Evolutionary conservation across 2,113 vertebrate genomes (phyloP).

Genomic region (Sus scrofa): T2T-Sscrofa CM000812.6:181117001-181117500

Average conservation of each 20-base stretch:
- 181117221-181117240: background rate
- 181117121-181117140: background rate
- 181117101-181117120: background rate
- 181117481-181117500: background rate
- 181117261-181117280: background rate
- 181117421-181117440: background rate
- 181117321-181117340: constrained; percentile 15
- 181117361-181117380: constrained; percentile 39
- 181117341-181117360: constrained; percentile 32
- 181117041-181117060: background rate
- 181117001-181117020: too few species aligned
- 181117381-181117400: constrained; percentile 21
- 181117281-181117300: background rate
- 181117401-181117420: constrained; percentile 37
- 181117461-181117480: background rate
- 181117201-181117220: constrained; percentile 5
- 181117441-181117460: background rate
- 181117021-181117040: background rate
- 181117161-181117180: background rate
- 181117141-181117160: background rate
- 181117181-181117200: constrained; percentile 2
- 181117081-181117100: background rate
- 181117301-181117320: background rate
- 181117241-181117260: constrained; percentile 1
- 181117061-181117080: background rate